Percentiles rank a stretch among this genome's conserved stretches.
These are phyloP conservation scores for Aviceda subcristata DNA, from an alignment of 2,113 vertebrate species.

Conservation along the genomic window DNA sequence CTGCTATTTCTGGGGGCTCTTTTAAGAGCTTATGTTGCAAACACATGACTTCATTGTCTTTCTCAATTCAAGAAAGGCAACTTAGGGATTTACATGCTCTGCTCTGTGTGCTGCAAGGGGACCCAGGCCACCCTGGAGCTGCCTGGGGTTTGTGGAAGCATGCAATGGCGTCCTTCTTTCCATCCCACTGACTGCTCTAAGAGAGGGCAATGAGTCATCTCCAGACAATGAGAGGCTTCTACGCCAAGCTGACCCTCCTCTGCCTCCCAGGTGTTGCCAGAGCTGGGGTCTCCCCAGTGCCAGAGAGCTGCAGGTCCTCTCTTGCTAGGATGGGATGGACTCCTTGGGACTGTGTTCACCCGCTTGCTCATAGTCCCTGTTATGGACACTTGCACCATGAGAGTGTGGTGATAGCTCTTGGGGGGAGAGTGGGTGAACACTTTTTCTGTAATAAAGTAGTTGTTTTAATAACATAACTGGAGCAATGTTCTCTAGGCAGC, in stretches of 20 bases:
- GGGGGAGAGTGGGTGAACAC: fast-evolving
- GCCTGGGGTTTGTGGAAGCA: neutral
- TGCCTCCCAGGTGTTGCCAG: neutral
- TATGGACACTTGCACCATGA: fast-evolving
- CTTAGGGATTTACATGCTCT: neutral
- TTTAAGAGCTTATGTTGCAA: neutral
- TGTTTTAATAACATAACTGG: neutral
- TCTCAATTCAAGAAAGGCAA: neutral
- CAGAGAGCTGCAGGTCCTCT: neutral
- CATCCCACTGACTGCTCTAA: neutral
- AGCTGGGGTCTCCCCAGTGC: neutral
- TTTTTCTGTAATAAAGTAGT: neutral
- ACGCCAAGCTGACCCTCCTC: neutral
- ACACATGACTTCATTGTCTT: neutral
- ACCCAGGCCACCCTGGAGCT: neutral
- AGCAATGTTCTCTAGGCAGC: neutral
- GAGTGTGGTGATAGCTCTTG: fast-evolving
- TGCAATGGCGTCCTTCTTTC: neutral
- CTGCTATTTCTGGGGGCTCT: neutral
- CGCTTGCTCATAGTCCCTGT: neutral
- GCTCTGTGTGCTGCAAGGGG: fast-evolving
- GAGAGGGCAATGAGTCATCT: neutral
- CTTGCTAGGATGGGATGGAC: neutral
- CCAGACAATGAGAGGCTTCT: neutral
- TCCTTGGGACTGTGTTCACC: neutral